Conservation (phyloP, 1,140 invertebrate genomes). For the Kradibia gibbosae region DNA sequence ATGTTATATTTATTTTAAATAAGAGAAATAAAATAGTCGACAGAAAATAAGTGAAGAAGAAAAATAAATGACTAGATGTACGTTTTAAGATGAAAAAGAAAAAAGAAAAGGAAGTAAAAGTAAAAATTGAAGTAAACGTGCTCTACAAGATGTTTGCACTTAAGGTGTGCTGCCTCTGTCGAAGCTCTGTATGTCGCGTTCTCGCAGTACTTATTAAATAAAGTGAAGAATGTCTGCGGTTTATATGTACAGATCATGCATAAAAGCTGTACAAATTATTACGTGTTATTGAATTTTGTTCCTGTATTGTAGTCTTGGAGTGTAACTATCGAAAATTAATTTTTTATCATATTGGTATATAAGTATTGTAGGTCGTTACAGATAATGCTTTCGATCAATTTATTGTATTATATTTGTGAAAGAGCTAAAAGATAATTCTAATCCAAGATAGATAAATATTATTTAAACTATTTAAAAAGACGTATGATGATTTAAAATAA, state of each 20-base stretch:
- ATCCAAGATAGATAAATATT: no score
- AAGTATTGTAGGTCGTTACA: no score
- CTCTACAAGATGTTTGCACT: conserved; percentile 33
- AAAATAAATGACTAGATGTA: background rate
- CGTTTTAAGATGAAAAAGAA: background rate
- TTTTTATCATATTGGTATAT: no score
- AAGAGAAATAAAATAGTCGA: background rate
- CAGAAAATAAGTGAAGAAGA: background rate
- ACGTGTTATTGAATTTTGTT: background rate
- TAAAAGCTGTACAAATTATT: background rate
- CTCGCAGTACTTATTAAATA: conserved; percentile 46
- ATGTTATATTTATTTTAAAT: background rate
- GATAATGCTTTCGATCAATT: no score
- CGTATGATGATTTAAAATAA: no score
- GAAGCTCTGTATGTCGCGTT: conserved; percentile 46
- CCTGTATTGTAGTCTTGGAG: background rate
- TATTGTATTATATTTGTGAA: no score
- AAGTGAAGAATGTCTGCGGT: conserved; percentile 21
- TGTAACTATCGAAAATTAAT: background rate
- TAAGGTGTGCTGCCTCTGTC: conserved; percentile 48
- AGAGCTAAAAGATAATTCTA: no score
- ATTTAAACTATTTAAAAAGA: no score
- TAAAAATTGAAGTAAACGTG: conserved; percentile 31
- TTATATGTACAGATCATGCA: conserved; percentile 23
- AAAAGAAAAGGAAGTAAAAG: background rate